phyloP scores from a whole-genome alignment of 2,888 invertebrate species.

The Ethmia dodecea region DNA sequence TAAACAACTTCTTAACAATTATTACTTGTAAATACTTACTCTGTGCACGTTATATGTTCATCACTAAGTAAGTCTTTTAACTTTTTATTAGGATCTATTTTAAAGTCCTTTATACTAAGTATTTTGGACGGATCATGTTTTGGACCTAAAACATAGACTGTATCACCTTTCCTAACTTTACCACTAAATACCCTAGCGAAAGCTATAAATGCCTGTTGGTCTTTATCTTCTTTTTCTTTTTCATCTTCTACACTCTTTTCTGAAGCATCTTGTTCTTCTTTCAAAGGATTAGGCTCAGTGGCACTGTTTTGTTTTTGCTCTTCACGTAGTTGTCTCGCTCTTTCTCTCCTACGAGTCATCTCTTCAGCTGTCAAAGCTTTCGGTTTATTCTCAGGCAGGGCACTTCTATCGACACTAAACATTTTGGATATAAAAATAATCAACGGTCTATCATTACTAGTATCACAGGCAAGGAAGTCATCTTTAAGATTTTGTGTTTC shows the following conservation, averaged over 20 bases:
- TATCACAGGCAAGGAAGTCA: conserved; percentile 83
- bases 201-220: conserved; percentile 87
- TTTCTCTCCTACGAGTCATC: conserved; percentile 81
- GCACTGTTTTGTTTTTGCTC: conserved; percentile 62
- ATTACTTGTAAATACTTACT: conserved; percentile 46
- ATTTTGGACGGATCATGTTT: conserved; percentile 89
- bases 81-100: conserved; percentile 64
- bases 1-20: too few species aligned
- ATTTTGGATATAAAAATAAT: conserved; percentile 93
- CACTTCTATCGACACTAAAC: conserved; percentile 87
- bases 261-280: conserved; percentile 26
- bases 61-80: conserved; percentile 79
- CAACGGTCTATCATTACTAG: conserved; percentile 79
- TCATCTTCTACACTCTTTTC: conserved; percentile 60
- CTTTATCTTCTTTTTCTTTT: conserved; percentile 44
- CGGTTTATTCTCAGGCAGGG: conserved; percentile 87
- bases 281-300: conserved; percentile 24
- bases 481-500: conserved; percentile 84
- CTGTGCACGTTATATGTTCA: conserved; percentile 80
- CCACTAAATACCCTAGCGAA: conserved; percentile 97
- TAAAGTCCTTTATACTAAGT: conserved; percentile 55
- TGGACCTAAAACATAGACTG: conserved; percentile 90
- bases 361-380: conserved; percentile 87
- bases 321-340: conserved; percentile 81
- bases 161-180: conserved; percentile 84